Percentiles rank a stretch among this genome's conserved stretches.
phyloP scores from a whole-genome alignment of 2,888 invertebrate species.

The Tribolium freemani region DNA sequence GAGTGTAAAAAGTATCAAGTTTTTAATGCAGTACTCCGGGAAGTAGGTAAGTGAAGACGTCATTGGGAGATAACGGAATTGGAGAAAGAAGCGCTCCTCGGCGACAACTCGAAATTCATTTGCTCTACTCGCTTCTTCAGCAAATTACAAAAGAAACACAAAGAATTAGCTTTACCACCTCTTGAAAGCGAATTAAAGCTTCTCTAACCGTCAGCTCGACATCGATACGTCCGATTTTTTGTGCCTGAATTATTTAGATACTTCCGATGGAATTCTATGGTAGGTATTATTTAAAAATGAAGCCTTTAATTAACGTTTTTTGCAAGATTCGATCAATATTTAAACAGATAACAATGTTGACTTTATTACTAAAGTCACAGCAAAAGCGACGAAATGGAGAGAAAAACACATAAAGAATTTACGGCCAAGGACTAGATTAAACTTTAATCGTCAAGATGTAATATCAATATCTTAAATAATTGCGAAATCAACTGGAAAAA shows the following conservation, averaged over 20 bases:
- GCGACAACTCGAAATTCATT: constrained; percentile 55
- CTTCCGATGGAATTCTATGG: not conserved
- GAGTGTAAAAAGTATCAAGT: constrained; percentile 68
- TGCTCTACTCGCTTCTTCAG: constrained; percentile 12
- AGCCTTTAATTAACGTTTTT: not conserved
- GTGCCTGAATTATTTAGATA: not conserved
- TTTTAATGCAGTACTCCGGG: constrained; percentile 63
- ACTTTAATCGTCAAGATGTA: constrained; percentile 30
- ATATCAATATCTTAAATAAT: constrained; percentile 35
- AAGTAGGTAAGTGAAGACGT: constrained; percentile 64
- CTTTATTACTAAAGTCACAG: constrained; percentile 16
- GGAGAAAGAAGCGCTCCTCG: constrained; percentile 57
- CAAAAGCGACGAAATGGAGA: not conserved
- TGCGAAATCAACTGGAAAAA: constrained; percentile 31
- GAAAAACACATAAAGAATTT: constrained; percentile 34
- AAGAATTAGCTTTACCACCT: constrained; percentile 9
- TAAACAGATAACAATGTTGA: not conserved
- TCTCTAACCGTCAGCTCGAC: too few species aligned
- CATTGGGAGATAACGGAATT: constrained; percentile 63
- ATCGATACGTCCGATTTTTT: too few species aligned
- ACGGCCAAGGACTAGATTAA: constrained; percentile 28
- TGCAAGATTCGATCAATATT: not conserved
- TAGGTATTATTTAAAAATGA: not conserved
- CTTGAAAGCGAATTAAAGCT: not conserved
- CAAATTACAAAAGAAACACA: constrained; percentile 27